Evolutionary conservation across 2,113 vertebrate genomes (phyloP).

Genomic region (Symphodus melops): DNA sequence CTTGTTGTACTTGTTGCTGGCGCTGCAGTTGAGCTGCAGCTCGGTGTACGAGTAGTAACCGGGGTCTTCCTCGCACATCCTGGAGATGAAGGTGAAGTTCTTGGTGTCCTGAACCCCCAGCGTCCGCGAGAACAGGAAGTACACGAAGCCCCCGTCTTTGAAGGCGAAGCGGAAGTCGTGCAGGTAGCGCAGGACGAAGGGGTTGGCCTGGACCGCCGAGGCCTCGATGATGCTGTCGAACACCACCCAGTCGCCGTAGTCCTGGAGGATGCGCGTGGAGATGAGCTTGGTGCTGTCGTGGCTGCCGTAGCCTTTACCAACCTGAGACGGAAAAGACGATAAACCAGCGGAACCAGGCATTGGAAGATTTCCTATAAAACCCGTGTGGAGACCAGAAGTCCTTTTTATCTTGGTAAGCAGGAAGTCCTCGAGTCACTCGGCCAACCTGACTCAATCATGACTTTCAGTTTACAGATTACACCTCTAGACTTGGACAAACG

Average conservation of each 20-base stretch:
- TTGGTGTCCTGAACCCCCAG: conserved; percentile 84
- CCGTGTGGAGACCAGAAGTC: no score
- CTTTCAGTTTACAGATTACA: no score
- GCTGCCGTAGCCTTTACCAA: conserved; percentile 92
- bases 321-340: conserved; percentile 34
- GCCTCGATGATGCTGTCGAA: conserved; percentile 94
- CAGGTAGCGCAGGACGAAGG: conserved; percentile 83
- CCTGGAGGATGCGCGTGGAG: conserved; percentile 91
- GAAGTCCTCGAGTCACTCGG: no score
- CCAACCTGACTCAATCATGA: no score
- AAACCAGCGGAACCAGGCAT: no score
- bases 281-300: conserved; percentile 95
- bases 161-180: conserved; percentile 87
- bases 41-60: conserved; percentile 96
- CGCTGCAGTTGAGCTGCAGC: conserved; percentile 89
- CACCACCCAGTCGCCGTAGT: conserved; percentile 82
- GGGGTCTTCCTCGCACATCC: conserved; percentile 90
- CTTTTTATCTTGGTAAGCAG: no score
- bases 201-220: conserved; percentile 85
- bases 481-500: no score
- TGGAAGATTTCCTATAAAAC: no score
- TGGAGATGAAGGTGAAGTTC: conserved; percentile 90
- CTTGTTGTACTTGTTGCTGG: conserved; percentile 82
- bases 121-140: conserved; percentile 93
- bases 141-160: conserved; percentile 86